These are phyloP conservation scores for Bombus pascuorum DNA, from an alignment of 1,140 invertebrate genomes.

Conservation along the genomic window DNA sequence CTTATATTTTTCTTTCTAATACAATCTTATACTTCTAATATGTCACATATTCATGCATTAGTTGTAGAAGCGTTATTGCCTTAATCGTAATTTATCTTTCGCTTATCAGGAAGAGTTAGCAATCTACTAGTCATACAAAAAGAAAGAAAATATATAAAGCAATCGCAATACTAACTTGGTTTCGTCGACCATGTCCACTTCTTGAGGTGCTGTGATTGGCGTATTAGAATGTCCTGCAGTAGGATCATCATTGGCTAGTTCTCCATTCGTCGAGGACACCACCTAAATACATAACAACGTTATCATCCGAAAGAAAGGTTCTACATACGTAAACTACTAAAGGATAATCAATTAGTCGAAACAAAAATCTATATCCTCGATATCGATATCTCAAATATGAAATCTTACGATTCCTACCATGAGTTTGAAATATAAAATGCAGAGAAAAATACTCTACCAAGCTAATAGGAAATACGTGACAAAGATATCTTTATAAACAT, in stretches of 20 bases:
- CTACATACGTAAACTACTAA: neutral
- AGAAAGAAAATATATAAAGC: neutral
- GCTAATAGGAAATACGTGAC: slow-evolving; percentile 19
- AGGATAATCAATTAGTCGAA: neutral
- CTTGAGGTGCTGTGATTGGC: slow-evolving; percentile 95
- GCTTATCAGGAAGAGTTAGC: neutral
- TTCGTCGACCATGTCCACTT: slow-evolving; percentile 96
- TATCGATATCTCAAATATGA: neutral
- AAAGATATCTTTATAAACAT: slow-evolving; percentile 1
- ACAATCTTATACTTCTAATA: neutral
- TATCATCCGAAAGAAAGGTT: slow-evolving; percentile 10
- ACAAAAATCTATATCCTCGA: neutral
- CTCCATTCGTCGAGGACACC: slow-evolving; percentile 98
- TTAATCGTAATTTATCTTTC: neutral
- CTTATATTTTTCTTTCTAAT: neutral
- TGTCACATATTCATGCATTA: slow-evolving; percentile 31
- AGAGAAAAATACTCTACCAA: slow-evolving; percentile 10
- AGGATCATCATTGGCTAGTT: slow-evolving; percentile 96
- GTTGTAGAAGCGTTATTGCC: neutral
- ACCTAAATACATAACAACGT: slow-evolving; percentile 87
- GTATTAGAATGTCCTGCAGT: slow-evolving; percentile 98
- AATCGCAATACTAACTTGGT: slow-evolving; percentile 90
- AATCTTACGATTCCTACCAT: slow-evolving; percentile 8
- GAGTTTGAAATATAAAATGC: neutral
- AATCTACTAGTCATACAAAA: neutral